Base-by-base conservation (phyloP, 2,113 vertebrate genomes). In the Onychostruthus taczanowskii region DNA sequence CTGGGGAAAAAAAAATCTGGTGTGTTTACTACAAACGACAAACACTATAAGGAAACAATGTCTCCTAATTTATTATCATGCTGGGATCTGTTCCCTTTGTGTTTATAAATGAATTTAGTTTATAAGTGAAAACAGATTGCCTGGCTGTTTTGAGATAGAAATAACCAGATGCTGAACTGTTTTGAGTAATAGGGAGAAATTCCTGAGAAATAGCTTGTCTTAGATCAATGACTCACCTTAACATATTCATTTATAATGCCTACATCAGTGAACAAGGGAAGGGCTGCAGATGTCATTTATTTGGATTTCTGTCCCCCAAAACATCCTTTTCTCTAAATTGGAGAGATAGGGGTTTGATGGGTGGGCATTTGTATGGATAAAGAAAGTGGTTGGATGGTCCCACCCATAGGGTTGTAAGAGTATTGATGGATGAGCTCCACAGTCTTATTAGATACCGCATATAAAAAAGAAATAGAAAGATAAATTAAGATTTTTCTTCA, bases 31-130 rank as follows among this genome's bases (percentile, higher is more conserved):
- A 87, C 17, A 89, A 82, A 67, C 44, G 35, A 28, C 52, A 72
- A 92, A 87, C 85, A n/a, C 50, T 87, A 81, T 39, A 62, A 93
- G 21, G 70, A 76, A 88, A 90, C 5, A 87, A 30, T 43, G 24
- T 3, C 22, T 62, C 22, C 55, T 93, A 58, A 61, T 77, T 66
- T 90, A 84, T 74, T 83, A 22, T 66, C 50, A 69, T 6, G 9
- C 24, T 30, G 18, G n/a, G 67, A 27, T 26, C 15, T 37, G 41
- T 20, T 74, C 43, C 35, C 11, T 19, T 58, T 66, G 16, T 55
- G 35, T 68, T 92, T 81, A 39, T 33, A 81, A 76, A 56, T 49
- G 2, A 94, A 67, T 75, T 68, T 13, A 18, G 31, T n/a, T 74
- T 91, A 44, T n/a, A 76, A 55, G 68, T 43, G 20, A 91, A 75